Percentiles rank a stretch among this genome's conserved stretches.
Conservation (phyloP, 2,113 vertebrate genomes). For the Serilophus lunatus region DNA sequence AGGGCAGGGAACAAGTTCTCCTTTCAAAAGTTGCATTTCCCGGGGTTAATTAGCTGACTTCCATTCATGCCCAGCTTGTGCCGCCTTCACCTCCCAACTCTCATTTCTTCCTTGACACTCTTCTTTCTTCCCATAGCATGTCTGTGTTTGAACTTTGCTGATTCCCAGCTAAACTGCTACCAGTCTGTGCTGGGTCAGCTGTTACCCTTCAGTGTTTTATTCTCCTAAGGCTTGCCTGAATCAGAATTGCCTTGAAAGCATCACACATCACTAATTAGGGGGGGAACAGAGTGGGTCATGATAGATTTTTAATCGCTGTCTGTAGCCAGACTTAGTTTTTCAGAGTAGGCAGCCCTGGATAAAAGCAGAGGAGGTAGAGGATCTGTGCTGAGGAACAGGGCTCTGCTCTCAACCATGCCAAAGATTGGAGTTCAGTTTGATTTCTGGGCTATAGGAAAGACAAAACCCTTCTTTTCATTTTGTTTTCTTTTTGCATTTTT, state of each 20-base stretch:
- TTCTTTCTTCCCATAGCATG: background rate
- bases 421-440: background rate
- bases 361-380: background rate
- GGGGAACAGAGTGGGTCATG: background rate
- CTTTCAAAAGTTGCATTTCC: background rate
- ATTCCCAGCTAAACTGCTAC: background rate
- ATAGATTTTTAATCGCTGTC: background rate
- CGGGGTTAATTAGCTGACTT: constrained; percentile 21
- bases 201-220: background rate
- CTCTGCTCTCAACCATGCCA: background rate
- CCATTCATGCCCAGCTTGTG: constrained; percentile 14
- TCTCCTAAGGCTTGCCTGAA: background rate
- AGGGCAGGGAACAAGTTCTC: background rate
- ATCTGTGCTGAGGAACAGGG: background rate
- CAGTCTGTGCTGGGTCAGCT: constrained; percentile 3
- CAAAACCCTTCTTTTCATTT: background rate
- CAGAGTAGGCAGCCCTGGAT: background rate
- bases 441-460: background rate
- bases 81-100: background rate
- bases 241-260: background rate
- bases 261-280: background rate
- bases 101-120: background rate
- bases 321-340: background rate
- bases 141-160: background rate
- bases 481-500: background rate